A percentile compares a stretch with the other conserved stretches of the same genome.
phyloP scores from a whole-genome alignment of 53 echinoderm and acorn worm genomes.

The Luidia sarsii region DNA sequence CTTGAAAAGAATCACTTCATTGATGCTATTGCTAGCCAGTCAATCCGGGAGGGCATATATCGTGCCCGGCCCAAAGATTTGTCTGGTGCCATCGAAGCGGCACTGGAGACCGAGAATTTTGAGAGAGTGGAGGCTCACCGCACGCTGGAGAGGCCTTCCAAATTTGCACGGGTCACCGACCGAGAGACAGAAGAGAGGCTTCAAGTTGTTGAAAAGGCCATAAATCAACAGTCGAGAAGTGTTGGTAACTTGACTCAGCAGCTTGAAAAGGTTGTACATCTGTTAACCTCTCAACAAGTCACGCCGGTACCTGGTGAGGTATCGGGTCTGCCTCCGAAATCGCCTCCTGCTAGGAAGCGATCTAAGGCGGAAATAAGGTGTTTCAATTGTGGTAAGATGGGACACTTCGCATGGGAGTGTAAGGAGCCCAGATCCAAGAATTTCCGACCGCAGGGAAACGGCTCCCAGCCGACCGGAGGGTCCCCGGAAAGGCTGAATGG shows the following conservation, averaged over 20 bases:
- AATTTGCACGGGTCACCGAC: background rate
- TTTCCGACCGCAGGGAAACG: background rate
- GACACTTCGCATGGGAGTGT: background rate
- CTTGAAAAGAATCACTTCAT: background rate
- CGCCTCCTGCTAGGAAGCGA: background rate
- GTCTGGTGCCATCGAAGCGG: background rate
- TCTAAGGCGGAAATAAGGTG: background rate
- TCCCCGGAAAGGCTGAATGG: background rate
- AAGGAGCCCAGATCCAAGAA: background rate
- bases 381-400: background rate
- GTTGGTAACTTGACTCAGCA: background rate
- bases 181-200: background rate
- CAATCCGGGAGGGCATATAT: background rate
- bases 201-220: background rate
- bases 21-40: background rate
- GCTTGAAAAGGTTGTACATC: no score
- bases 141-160: no score
- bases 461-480: background rate
- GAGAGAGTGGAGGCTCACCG: background rate
- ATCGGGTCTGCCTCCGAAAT: background rate
- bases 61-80: background rate
- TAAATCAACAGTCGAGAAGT: background rate
- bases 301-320: conserved; percentile 5
- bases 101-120: background rate
- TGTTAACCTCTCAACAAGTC: no score